A percentile compares a stretch with the other conserved stretches of the same genome.
Evolutionary conservation across 2,888 invertebrate species (phyloP).

Genomic region (Sabatieria punctata): DNA sequence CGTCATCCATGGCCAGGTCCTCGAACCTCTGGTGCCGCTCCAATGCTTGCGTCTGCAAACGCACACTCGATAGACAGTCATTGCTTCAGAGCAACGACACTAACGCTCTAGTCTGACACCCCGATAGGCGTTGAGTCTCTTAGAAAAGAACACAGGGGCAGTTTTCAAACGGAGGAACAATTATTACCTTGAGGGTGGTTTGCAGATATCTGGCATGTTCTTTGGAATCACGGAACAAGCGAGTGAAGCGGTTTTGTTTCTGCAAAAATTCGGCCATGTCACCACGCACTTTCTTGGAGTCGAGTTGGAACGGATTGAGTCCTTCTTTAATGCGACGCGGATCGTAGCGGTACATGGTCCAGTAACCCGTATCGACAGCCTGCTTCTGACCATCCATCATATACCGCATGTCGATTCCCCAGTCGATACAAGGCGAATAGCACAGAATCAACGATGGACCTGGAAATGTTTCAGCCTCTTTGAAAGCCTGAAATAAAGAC

Average conservation of each 20-base stretch:
- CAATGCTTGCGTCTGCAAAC: too few relatives aligned
- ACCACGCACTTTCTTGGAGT: not conserved
- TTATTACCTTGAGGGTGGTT: not conserved
- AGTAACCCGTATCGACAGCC: conserved; percentile 17
- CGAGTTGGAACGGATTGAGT: conserved; percentile 13
- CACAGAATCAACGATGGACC: conserved; percentile 16
- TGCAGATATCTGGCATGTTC: conserved; percentile 12
- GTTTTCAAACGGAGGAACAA: too few relatives aligned
- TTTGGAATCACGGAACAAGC: conserved; percentile 10
- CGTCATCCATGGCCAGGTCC: conserved; percentile 15
- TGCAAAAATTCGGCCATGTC: conserved; percentile 1
- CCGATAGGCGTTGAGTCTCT: too few relatives aligned
- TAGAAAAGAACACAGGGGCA: too few relatives aligned
- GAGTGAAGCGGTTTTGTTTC: conserved; percentile 10
- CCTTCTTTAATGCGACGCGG: conserved; percentile 6
- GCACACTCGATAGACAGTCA: too few relatives aligned
- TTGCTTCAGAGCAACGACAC: too few relatives aligned
- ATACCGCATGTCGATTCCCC: conserved; percentile 18
- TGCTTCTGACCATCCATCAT: conserved; percentile 16
- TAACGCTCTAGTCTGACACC: too few relatives aligned
- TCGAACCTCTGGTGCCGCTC: conserved; percentile 2
- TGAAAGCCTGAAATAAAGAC: too few relatives aligned
- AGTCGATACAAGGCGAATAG: conserved; percentile 18
- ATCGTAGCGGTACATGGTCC: conserved; percentile 14
- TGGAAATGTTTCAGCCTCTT: conserved; percentile 15